Conservation (phyloP, 2,888 invertebrate genomes). For the Phaedon cochleariae region DNA sequence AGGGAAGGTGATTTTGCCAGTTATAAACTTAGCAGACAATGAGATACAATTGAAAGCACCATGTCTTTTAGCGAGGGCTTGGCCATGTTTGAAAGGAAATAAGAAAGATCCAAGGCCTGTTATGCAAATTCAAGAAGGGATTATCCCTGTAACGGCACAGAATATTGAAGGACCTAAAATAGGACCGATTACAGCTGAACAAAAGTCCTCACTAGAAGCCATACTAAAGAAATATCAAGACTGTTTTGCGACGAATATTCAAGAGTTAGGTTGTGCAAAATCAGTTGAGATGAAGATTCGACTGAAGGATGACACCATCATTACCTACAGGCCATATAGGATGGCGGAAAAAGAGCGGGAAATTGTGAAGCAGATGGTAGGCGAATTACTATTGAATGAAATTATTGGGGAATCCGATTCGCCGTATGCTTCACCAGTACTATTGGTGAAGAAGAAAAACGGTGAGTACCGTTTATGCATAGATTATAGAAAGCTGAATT, state of each 20-base stretch:
- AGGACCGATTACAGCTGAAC: not conserved
- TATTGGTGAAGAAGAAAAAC: constrained; percentile 37
- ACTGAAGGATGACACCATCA: not conserved
- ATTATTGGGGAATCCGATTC: not conserved
- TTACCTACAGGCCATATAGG: not conserved
- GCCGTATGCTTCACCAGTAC: constrained; percentile 17
- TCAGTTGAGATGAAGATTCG: not conserved
- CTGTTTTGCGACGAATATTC: not conserved
- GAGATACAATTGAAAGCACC: not conserved
- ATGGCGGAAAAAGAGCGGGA: not conserved
- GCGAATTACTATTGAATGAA: not conserved
- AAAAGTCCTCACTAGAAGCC: not conserved
- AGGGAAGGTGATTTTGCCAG: not conserved
- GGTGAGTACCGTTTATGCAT: constrained; percentile 45
- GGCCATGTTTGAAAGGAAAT: not conserved
- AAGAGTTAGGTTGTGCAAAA: not conserved
- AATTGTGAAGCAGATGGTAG: not conserved
- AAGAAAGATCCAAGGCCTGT: not conserved
- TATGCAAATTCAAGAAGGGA: not conserved
- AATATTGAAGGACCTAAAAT: not conserved
- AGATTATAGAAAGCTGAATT: constrained; percentile 51
- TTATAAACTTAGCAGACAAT: not conserved
- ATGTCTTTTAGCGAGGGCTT: not conserved
- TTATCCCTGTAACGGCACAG: not conserved
- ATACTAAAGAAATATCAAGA: not conserved